Percentiles rank a stretch among this genome's conserved stretches.
phyloP scores from a whole-genome alignment of 2,888 invertebrate genomes.

The Dione juno region DNA sequence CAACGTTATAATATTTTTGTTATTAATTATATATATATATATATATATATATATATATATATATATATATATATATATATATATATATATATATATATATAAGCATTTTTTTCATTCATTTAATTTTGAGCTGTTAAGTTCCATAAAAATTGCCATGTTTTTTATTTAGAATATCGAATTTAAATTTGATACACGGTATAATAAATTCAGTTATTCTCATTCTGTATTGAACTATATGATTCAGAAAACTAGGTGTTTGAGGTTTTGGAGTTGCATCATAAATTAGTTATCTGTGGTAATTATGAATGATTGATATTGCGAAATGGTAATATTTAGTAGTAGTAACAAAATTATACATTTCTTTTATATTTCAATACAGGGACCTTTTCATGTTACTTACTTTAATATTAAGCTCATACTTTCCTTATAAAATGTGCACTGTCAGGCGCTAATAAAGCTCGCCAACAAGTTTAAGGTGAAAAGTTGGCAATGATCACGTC shows the following conservation, averaged over 20 bases:
- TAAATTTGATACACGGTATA: no score
- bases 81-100: no score
- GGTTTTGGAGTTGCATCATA: not conserved
- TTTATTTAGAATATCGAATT: no score
- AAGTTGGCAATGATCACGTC: slow-evolving; percentile 19
- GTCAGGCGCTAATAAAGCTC: not conserved
- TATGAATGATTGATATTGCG: not conserved
- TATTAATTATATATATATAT: not conserved
- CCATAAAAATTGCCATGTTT: no score
- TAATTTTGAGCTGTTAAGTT: not conserved
- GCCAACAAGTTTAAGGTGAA: slow-evolving; percentile 29
- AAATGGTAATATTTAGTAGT: not conserved
- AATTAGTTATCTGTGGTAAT: not conserved
- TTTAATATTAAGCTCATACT: not conserved
- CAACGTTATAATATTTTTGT: not conserved
- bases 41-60: not conserved
- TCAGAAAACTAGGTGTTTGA: slow-evolving; percentile 9
- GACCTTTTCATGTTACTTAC: not conserved
- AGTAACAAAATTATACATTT: no score
- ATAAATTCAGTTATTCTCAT: no score
- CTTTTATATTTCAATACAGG: no score
- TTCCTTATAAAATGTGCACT: slow-evolving; percentile 1
- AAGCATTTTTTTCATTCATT: not conserved
- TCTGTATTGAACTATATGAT: not conserved
- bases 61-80: no score